Evolutionary conservation across 1,140 invertebrate genomes (phyloP), one percentile per base, ranked within the genome.

Genomic region (Dendrolimus punctatus): DNA sequence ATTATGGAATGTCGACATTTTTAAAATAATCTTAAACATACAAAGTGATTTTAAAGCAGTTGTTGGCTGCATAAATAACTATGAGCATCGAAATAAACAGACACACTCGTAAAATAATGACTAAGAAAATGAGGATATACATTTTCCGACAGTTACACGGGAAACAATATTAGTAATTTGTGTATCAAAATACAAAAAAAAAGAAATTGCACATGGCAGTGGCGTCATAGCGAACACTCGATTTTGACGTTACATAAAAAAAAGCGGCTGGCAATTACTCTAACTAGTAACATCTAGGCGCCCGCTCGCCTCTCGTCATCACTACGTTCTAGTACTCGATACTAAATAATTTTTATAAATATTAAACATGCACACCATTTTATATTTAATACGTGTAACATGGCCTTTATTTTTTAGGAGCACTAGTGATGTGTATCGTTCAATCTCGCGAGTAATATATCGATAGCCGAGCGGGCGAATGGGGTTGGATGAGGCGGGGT

Each of bases 231-330:
- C 77, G 70, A 80, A 81, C 74, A 77, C 78, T 76, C 77, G 67
- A 70, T 70, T 69, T 71, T 71, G 68, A 79, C 67, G 63, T 73
- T 80, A 79, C 66, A 76, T 68, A 68, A 68, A 73, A 68, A 76
- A 71, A 84, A 84, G 80, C 82, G 73, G 80, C 79, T 85, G 82
- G 80, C 82, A 82, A 84, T 83, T 80, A 80, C 68, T 74, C 76
- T 78, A 80, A 64, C 71, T 81, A 79, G 56, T 73, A 79, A 82
- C 73, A 77, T 74, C 70, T 79, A 74, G 51, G 58, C 66, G 68
- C 74, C 71, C 75, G 80, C 68, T 68, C 78, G 67, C 10, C 46
- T 23, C 23, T 23, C 23, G 23, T 23, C 23, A 23, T 23, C 23
- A 23, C 23, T 23, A 23, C 23, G 23, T 23, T 23, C 23, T 23